These are phyloP conservation scores for Lepidotrigona ventralis DNA, from an alignment of 1,140 invertebrate species.

Conservation along the genomic window DNA sequence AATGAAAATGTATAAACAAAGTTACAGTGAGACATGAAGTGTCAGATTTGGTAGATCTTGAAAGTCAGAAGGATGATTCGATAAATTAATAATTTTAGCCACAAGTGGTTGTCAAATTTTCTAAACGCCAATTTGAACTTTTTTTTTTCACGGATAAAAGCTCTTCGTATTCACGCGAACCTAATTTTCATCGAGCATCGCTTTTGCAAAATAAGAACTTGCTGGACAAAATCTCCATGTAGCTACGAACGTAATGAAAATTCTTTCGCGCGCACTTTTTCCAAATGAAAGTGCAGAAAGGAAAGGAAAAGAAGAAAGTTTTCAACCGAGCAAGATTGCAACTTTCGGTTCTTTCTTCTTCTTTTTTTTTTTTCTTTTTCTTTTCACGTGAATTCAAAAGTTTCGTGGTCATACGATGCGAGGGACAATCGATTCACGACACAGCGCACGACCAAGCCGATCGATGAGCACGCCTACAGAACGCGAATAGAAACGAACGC, in stretches of 20 bases:
- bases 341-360: not conserved
- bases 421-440: slow-evolving; percentile 26
- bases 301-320: not conserved
- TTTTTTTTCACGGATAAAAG: not conserved
- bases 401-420: slow-evolving; percentile 1
- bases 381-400: not conserved
- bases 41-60: no score
- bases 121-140: not conserved
- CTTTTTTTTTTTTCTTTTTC: not conserved
- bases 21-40: no score
- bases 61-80: not conserved
- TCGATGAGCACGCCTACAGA: slow-evolving; percentile 21
- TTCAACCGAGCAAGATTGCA: not conserved
- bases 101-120: not conserved
- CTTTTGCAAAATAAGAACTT: not conserved
- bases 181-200: not conserved
- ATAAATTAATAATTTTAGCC: no score
- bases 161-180: not conserved
- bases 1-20: no score
- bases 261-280: not conserved
- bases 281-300: not conserved
- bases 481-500: slow-evolving; percentile 43
- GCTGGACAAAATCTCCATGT: not conserved
- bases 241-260: not conserved
- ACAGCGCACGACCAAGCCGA: not conserved